Base-by-base conservation (phyloP, 2,888 invertebrate genomes). In the Hirtodrosophila cameraria region DNA sequence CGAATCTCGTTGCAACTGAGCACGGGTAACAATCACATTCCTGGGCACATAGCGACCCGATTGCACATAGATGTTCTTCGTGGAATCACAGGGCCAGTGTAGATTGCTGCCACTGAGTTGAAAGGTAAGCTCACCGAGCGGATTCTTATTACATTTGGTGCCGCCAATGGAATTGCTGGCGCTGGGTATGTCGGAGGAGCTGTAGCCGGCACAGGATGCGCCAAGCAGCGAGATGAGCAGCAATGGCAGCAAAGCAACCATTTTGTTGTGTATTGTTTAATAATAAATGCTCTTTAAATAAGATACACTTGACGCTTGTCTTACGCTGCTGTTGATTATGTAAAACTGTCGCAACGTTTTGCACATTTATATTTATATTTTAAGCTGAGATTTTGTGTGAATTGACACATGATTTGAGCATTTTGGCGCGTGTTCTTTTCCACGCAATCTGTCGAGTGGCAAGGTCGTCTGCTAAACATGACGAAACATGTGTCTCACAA, bases 11-110 rank as follows among this genome's bases (percentile, higher is more conserved):
- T 90, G 91, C 68, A 94, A 91, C 69, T 93, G 93, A n/a, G 92
- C 92, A 30, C 94, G 91, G 2, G 94, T 94, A 2, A 92, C 92
- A 58, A 94, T 93, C 28, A 94, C 90, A 85, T 94, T 93, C 66
- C 92, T 92, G 41, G 93, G 91, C 35, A 92, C 90, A 90, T 93
- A 94, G 30, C 92, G 91, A 1, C 93, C 93, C 1, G 92, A 92
- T 39, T 90, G 92, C 42, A 91, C 91, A 88, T 92, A 94, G 77
- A 94, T 92, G 76, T 91, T 92, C 82, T 92, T 93, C 12, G 93
- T 93, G 36, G 92, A 92, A 1, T 91, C 83, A 71, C 93, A 93
- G n/a, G 93, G 93, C 93, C 93, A 93, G 16, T 91, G 90, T 23
- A 94, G 71, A 60, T 89, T 89, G 69, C 88, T 90, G 52, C 91